Conservation (phyloP, 2,113 vertebrate genomes). For the Etheostoma spectabile region DNA sequence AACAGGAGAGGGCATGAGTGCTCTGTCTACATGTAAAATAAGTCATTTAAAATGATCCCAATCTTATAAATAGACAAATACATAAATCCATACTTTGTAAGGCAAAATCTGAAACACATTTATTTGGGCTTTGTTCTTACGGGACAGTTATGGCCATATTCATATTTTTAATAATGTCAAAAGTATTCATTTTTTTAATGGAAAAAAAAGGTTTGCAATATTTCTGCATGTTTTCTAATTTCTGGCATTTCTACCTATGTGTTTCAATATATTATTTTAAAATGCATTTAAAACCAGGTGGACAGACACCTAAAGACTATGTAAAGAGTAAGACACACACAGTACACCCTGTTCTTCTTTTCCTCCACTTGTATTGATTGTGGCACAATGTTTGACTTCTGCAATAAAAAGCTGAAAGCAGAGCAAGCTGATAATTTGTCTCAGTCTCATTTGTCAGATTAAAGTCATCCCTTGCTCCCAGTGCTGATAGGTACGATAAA, state of each 20-base stretch:
- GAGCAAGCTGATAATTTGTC: not conserved
- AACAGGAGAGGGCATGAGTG: too few relatives aligned
- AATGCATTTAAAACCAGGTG: not conserved
- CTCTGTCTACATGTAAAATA: too few relatives aligned
- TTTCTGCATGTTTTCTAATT: not conserved
- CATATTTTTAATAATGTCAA: too few relatives aligned
- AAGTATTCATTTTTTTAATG: too few relatives aligned
- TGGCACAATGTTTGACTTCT: not conserved
- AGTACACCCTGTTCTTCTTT: too few relatives aligned
- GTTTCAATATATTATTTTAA: not conserved
- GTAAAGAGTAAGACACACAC: not conserved
- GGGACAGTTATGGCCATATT: too few relatives aligned
- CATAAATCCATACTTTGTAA: too few relatives aligned
- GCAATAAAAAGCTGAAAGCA: conserved; percentile 14
- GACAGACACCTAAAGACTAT: not conserved
- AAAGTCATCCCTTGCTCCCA: not conserved
- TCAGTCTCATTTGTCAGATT: conserved; percentile 4
- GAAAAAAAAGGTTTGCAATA: not conserved
- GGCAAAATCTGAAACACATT: too few relatives aligned
- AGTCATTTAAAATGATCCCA: too few relatives aligned
- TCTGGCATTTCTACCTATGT: not conserved
- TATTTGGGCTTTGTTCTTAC: too few relatives aligned
- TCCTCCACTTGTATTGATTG: not conserved
- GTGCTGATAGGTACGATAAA: conserved; percentile 6
- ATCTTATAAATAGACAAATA: too few relatives aligned